These are phyloP conservation scores for Acanthosepion esculentum DNA, from an alignment of 2,888 invertebrate genomes.

Conservation along the genomic window DNA sequence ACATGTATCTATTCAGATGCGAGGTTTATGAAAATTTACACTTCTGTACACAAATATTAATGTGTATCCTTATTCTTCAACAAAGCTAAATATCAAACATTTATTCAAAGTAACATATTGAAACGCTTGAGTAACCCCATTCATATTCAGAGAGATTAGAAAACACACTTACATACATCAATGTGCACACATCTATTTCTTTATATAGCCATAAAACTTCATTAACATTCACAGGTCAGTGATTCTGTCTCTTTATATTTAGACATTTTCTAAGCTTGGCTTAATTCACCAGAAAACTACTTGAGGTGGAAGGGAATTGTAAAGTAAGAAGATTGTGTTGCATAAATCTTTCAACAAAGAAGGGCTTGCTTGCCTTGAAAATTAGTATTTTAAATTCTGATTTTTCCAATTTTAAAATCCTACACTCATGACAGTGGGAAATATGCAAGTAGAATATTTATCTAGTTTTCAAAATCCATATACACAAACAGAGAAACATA, in stretches of 20 bases:
- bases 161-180: neutral
- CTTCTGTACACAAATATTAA: neutral
- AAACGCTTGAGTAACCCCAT: neutral
- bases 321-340: too few species aligned
- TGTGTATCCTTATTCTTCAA: neutral
- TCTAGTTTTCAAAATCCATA: too few species aligned
- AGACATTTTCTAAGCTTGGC: neutral
- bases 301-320: neutral
- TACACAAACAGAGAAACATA: too few species aligned
- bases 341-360: too few species aligned
- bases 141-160: neutral
- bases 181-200: too few species aligned
- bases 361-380: neutral
- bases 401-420: too few species aligned
- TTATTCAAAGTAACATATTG: neutral
- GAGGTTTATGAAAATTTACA: neutral
- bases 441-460: too few species aligned
- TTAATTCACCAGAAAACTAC: neutral
- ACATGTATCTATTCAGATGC: neutral
- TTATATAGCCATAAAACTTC: neutral
- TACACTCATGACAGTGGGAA: too few species aligned
- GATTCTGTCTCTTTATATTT: neutral
- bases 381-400: neutral
- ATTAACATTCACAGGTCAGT: constrained; percentile 3
- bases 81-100: neutral